Conservation (phyloP, 1,140 invertebrate species). For the Trichonephila inaurata region DNA sequence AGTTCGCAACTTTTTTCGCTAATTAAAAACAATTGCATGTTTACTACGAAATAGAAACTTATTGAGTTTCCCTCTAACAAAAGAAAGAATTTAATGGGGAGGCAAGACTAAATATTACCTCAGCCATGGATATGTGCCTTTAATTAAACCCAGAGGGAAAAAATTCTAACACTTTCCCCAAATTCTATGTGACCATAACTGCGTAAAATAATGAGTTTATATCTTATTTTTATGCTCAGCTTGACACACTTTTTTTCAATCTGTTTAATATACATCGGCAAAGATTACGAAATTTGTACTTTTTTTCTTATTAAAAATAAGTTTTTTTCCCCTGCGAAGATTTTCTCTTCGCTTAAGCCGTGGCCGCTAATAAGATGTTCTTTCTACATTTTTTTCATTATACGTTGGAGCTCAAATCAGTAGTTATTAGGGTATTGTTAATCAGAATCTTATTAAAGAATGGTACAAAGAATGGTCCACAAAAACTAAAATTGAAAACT, state of each 20-base stretch:
- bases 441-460: background rate
- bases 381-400: background rate
- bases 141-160: constrained; percentile 50
- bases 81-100: constrained; percentile 24
- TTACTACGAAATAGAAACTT: constrained; percentile 60
- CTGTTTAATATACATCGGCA: constrained; percentile 35
- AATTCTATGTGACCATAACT: constrained; percentile 30
- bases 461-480: background rate
- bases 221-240: constrained; percentile 40
- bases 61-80: constrained; percentile 27
- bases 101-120: background rate
- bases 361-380: constrained; percentile 13
- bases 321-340: background rate
- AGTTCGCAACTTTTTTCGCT: background rate
- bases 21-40: constrained; percentile 49
- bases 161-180: background rate
- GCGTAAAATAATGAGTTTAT: constrained; percentile 61
- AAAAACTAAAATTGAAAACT: background rate
- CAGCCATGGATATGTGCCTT: background rate
- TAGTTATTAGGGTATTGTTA: constrained; percentile 31
- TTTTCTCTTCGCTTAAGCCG: constrained; percentile 3
- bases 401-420: background rate
- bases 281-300: constrained; percentile 34
- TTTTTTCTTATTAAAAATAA: background rate
- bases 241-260: constrained; percentile 25